phyloP scores from a whole-genome alignment of 2,113 vertebrate species.

The Gavialis gangeticus region DNA sequence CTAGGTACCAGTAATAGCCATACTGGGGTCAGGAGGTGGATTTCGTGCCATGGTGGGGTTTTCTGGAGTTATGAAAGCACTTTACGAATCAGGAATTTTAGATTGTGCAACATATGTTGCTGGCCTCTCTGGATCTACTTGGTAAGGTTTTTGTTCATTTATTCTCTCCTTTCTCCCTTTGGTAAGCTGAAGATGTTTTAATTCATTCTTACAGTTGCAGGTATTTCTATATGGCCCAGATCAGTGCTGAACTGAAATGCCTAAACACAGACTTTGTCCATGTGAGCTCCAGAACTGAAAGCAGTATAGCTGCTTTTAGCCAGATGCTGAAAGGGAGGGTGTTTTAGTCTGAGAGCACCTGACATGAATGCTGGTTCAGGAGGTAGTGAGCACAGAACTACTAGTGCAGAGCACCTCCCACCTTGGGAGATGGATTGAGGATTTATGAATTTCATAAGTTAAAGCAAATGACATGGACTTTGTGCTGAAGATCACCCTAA shows the following conservation, averaged over 20 bases:
- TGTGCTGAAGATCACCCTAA: fast-evolving
- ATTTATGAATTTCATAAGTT: too few relatives aligned
- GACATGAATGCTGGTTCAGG: too few relatives aligned
- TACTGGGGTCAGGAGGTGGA: constrained; percentile 95
- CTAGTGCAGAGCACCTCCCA: too few relatives aligned
- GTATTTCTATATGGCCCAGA: background rate
- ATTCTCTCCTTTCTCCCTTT: background rate
- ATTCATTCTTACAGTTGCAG: background rate
- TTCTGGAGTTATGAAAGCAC: constrained; percentile 96
- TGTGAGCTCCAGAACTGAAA: too few relatives aligned
- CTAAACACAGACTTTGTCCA: too few relatives aligned
- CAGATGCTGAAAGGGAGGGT: too few relatives aligned
- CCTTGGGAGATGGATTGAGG: background rate
- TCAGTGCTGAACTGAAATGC: too few relatives aligned
- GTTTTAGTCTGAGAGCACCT: too few relatives aligned
- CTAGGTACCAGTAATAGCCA: constrained; percentile 94
- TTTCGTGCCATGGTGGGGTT: constrained; percentile 97
- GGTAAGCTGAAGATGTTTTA: background rate
- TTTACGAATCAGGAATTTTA: constrained; percentile 93
- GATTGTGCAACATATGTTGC: constrained; percentile 94
- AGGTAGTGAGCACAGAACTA: too few relatives aligned
- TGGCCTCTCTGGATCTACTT: constrained; percentile 96
- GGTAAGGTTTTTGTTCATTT: constrained; percentile 79
- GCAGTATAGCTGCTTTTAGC: too few relatives aligned
- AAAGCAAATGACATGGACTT: background rate